Conservation (phyloP, 2,797 vertebrate genomes). For the Apogon talboti region DNA sequence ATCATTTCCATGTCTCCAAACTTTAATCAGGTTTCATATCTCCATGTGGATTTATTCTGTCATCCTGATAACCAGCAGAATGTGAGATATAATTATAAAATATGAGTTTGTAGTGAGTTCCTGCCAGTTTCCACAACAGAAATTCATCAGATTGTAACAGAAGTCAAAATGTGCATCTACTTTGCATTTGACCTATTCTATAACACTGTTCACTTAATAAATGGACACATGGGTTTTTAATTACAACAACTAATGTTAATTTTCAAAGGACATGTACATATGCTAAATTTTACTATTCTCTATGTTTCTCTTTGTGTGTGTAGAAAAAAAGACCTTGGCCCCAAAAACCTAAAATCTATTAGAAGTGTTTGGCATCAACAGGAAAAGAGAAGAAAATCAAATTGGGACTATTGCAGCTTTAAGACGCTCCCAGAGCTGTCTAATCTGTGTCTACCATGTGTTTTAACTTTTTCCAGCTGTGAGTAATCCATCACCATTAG, state of each 20-base stretch:
- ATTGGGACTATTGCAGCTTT: conserved; percentile 1
- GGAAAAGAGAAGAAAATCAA: background rate
- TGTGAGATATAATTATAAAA: conserved; percentile 32
- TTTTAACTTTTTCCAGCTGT: conserved; percentile 19
- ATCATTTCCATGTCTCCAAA: conserved; percentile 40
- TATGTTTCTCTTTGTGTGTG: background rate
- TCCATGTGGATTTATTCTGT: conserved; percentile 11
- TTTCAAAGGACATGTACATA: conserved; percentile 1
- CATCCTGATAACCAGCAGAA: conserved; percentile 11
- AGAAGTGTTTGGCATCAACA: too few relatives aligned
- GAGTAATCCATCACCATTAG: conserved; percentile 14
- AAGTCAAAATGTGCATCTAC: background rate
- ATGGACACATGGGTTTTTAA: background rate
- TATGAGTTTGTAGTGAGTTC: conserved; percentile 1
- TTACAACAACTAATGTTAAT: background rate
- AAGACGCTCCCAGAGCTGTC: conserved; percentile 15
- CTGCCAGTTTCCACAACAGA: conserved; percentile 4
- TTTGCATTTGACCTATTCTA: background rate
- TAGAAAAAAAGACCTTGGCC: too few relatives aligned
- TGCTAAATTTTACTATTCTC: background rate
- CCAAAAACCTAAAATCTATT: too few relatives aligned
- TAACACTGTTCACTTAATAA: background rate
- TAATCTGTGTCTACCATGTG: background rate
- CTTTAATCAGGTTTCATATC: conserved; percentile 39
- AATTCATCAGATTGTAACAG: conserved; percentile 1